phyloP scores from a whole-genome alignment of 1,140 invertebrate genomes.

The fruit fly (Drosophila melanogaster) region DNA sequence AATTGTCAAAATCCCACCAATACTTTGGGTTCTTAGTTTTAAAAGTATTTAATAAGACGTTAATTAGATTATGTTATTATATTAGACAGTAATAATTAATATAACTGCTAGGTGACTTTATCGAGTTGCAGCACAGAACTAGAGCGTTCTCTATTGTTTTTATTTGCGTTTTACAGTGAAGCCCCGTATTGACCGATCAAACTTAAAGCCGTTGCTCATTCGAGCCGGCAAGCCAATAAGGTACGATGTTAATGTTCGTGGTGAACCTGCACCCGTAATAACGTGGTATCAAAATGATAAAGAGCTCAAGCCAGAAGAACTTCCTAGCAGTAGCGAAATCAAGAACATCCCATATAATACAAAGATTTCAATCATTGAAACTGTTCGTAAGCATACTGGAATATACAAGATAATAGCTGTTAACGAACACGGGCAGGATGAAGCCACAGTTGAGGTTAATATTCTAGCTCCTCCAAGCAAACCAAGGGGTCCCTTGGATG shows the following conservation, averaged over 20 bases:
- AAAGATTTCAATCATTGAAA: slow-evolving; percentile 94
- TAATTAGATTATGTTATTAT: too few relatives aligned
- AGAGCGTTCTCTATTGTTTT: not conserved
- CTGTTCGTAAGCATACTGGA: slow-evolving; percentile 93
- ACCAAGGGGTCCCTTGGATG: slow-evolving; percentile 96
- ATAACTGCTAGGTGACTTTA: too few relatives aligned
- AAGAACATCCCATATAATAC: slow-evolving; percentile 97
- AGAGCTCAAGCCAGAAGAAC: slow-evolving; percentile 86
- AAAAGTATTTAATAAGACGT: too few relatives aligned
- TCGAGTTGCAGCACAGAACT: too few relatives aligned
- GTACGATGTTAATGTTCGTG: slow-evolving; percentile 96
- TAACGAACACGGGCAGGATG: slow-evolving; percentile 96
- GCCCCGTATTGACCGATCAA: slow-evolving; percentile 98
- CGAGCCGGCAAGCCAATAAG: slow-evolving; percentile 96
- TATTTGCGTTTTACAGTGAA: slow-evolving; percentile 87
- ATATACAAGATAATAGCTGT: slow-evolving; percentile 96
- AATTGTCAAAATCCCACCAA: too few relatives aligned
- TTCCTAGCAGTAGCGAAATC: slow-evolving; percentile 90
- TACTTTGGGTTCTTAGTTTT: too few relatives aligned
- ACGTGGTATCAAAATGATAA: slow-evolving; percentile 89
- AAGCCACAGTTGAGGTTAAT: slow-evolving; percentile 96
- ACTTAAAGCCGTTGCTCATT: slow-evolving; percentile 95
- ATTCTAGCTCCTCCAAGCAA: slow-evolving; percentile 94
- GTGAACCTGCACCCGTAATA: slow-evolving; percentile 96
- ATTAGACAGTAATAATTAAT: too few relatives aligned